Conservation (phyloP, 2,888 invertebrate species). For the Aporophyla lueneburgensis region DNA sequence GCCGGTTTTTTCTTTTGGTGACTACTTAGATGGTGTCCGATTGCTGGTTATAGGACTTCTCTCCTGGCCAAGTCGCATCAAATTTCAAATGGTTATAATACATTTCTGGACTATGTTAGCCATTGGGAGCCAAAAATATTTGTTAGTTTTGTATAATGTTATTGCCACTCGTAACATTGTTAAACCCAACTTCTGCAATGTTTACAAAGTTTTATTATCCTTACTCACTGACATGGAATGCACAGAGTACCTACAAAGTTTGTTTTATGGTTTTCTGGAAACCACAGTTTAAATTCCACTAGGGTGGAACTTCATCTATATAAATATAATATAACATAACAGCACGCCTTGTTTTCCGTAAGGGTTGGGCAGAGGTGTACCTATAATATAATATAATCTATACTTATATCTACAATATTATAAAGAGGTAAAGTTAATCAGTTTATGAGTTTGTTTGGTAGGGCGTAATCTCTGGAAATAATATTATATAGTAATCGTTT, state of each 20-base stretch:
- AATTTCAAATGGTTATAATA: not conserved
- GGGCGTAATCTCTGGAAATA: too few relatives aligned
- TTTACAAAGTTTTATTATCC: slow-evolving; percentile 20
- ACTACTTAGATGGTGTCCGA: not conserved
- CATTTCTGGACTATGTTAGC: not conserved
- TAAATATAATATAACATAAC: too few relatives aligned
- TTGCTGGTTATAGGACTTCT: not conserved
- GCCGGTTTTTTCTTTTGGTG: too few relatives aligned
- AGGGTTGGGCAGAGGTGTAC: too few relatives aligned
- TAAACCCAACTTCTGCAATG: not conserved
- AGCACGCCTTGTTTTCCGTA: too few relatives aligned
- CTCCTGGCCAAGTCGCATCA: not conserved
- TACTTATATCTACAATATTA: too few relatives aligned
- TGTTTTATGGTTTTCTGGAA: slow-evolving; percentile 7
- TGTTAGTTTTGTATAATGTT: slow-evolving; percentile 4
- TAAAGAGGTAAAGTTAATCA: too few relatives aligned
- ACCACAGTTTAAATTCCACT: not conserved
- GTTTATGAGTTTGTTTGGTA: too few relatives aligned
- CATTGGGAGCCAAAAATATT: not conserved
- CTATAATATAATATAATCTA: too few relatives aligned
- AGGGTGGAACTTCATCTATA: not conserved
- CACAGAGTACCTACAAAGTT: slow-evolving; percentile 1
- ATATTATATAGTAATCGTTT: too few relatives aligned
- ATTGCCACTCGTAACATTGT: slow-evolving; percentile 19
- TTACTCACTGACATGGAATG: slow-evolving; percentile 20